Evolutionary conservation across 2,888 invertebrate species (phyloP).

Genomic region (Drosophila colorata): DNA sequence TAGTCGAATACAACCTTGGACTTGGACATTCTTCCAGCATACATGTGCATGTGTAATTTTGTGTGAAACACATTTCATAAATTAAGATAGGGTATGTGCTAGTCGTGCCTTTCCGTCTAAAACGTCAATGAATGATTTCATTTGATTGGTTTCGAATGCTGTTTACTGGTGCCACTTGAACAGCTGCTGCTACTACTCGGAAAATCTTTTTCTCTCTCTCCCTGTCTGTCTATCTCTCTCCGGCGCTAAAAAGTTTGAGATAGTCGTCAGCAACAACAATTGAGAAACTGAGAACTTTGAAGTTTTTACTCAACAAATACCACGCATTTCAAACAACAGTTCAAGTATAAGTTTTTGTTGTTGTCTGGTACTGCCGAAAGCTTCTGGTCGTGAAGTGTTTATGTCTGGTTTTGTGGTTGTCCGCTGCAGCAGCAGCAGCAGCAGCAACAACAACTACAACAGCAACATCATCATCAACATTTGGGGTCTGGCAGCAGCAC

Average conservation of each 20-base stretch:
- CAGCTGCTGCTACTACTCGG: constrained; percentile 28
- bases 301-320: constrained; percentile 30
- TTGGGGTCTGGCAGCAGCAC: constrained; percentile 5
- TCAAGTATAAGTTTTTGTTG: constrained; percentile 15
- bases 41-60: no score
- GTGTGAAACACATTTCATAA: no score
- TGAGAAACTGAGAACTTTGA: constrained; percentile 41
- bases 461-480: neutral
- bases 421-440: constrained; percentile 15
- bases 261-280: constrained; percentile 44
- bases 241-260: constrained; percentile 42
- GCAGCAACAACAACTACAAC: constrained; percentile 6
- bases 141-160: constrained; percentile 16
- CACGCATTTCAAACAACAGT: constrained; percentile 22
- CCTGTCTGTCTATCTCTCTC: neutral
- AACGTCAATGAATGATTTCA: constrained; percentile 16
- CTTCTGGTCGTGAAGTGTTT: constrained; percentile 62
- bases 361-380: constrained; percentile 17
- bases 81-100: constrained; percentile 4
- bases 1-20: no score
- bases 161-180: constrained; percentile 26
- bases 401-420: constrained; percentile 65
- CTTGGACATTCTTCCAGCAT: no score
- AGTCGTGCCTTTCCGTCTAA: neutral
- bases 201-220: constrained; percentile 2